Conservation (phyloP, 2,888 invertebrate genomes). For the Diplazon laetatorius region DNA sequence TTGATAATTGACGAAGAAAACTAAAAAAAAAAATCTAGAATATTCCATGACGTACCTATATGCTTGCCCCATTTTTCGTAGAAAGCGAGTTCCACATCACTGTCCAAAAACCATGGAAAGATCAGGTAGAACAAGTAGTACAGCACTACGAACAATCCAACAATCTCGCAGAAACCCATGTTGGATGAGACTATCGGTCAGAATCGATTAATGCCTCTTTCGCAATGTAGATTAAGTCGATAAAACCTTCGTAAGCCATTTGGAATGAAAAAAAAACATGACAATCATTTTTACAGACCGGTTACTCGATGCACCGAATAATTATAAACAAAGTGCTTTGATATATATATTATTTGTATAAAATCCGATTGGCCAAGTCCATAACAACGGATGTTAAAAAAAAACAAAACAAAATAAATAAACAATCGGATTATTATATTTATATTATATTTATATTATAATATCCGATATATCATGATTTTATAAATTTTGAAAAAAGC, state of each 20-base stretch:
- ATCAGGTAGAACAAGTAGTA: conserved; percentile 84
- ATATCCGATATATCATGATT: neutral
- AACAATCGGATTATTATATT: neutral
- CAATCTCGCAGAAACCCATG: conserved; percentile 70
- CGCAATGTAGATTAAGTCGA: neutral
- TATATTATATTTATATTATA: too few species aligned
- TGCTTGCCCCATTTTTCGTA: conserved; percentile 86
- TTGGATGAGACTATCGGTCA: conserved; percentile 12
- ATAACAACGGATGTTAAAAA: neutral
- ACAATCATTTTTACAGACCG: neutral
- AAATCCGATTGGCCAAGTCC: neutral
- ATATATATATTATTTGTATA: neutral
- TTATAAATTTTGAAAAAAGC: neutral
- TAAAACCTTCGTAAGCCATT: neutral
- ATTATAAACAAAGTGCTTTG: neutral
- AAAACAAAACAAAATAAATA: neutral
- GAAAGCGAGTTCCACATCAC: conserved; percentile 85
- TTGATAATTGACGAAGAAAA: too few species aligned
- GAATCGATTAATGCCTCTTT: neutral
- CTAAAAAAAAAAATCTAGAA: neutral
- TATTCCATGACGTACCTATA: conserved; percentile 85
- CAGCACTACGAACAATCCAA: conserved; percentile 74
- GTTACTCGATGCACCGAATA: too few species aligned
- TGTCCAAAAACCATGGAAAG: conserved; percentile 84
- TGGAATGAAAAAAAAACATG: neutral